Evolutionary conservation across 2,888 invertebrate genomes (phyloP), one percentile per base, ranked within the genome.

Genomic region (Taenaris catops): DNA sequence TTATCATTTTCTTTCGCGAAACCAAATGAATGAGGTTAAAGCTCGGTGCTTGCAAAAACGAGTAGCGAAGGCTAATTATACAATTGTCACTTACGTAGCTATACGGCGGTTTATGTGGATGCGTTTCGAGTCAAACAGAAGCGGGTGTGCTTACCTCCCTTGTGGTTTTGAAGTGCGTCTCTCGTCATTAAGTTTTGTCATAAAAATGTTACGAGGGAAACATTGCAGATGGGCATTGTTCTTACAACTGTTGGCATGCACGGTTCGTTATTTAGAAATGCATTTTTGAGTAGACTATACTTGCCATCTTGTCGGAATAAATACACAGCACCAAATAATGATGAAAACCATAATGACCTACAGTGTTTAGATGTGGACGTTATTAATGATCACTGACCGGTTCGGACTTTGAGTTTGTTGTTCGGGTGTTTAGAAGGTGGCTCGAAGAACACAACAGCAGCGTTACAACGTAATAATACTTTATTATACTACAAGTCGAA

Each of bases 151-250:
- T 39, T 35, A 7, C 19, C 31, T 33, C 41, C 44, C 44, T 37
- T 29, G 34, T 28, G 41, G 41, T 29, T 26, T 16, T 35, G 29
- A 38, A 41, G 38, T 33, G 41, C 31, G 44, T 35, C 41, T 41
- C 38, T 41, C 44, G 34, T 40, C 43, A 41, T 44, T 38, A 36
- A 38, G 41, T 35, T 41, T 38, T 25, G 34, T 41, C 38, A 44
- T 41, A 41, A 44, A 44, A 44, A 44, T 41, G 41, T 44, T 38
- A 38, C 35, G 41, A 35, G 38, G 29, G 28, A 40, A 36, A 36
- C 42, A 29, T 36, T 26, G 33, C 14, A 40, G 43, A 37, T 31
- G 20, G 38, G 44, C 28, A 44, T 44, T 44, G 44, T 44, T 38
- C 34, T 25, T 33, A 28, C 38, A 38, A 38, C 26, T 38, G 44